phyloP scores from a whole-genome alignment of 2,113 vertebrate species.

The Grammatotria lemairii region DNA sequence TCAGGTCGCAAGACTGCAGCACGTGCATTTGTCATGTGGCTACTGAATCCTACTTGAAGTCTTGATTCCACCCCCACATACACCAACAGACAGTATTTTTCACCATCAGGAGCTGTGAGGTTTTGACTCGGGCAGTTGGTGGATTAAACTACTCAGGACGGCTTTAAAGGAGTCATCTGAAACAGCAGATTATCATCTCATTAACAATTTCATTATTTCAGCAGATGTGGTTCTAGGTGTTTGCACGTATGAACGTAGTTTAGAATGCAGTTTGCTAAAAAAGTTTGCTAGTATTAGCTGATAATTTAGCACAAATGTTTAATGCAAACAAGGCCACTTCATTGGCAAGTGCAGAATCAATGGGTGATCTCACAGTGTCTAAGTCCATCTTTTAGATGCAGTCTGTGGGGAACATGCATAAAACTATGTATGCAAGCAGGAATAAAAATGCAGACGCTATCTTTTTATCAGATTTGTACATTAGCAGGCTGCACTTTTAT shows the following conservation, averaged over 20 bases:
- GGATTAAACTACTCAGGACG: background rate
- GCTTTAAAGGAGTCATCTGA: background rate
- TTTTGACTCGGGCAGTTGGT: background rate
- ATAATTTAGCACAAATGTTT: background rate
- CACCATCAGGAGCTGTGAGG: background rate
- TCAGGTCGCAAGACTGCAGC: constrained; percentile 18
- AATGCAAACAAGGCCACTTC: background rate
- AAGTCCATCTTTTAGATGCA: background rate
- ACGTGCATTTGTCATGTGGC: constrained; percentile 26
- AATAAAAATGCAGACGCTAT: background rate
- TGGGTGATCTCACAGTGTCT: background rate
- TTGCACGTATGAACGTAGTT: background rate
- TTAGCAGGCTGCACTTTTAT: background rate
- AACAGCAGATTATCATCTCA: background rate
- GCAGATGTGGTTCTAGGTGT: background rate
- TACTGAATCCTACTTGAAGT: background rate
- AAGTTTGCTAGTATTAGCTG: background rate
- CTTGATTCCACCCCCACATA: background rate
- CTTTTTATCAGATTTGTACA: background rate
- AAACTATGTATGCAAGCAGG: background rate
- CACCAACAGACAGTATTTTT: background rate
- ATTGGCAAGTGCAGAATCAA: background rate
- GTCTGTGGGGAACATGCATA: background rate
- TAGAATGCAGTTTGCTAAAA: background rate
- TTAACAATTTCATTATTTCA: background rate